These are phyloP conservation scores for Seira ritae DNA, from an alignment of 2,888 invertebrate genomes.

Conservation along the genomic window DNA sequence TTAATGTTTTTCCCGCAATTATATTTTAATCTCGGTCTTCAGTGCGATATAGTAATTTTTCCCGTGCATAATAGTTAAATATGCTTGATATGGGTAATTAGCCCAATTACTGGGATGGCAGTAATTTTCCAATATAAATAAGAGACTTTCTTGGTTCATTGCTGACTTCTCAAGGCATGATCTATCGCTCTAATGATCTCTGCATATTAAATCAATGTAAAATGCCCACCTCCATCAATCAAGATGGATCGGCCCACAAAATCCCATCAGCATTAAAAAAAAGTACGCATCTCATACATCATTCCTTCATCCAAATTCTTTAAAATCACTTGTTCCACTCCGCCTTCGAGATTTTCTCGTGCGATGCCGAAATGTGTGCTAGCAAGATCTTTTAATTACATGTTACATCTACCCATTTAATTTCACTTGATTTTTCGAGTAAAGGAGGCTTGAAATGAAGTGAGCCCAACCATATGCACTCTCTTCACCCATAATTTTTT, in stretches of 20 bases:
- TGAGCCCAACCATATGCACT: no score
- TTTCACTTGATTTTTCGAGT: slow-evolving; percentile 4
- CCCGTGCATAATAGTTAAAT: background rate
- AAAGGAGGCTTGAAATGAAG: background rate
- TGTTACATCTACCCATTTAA: background rate
- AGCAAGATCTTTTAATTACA: background rate
- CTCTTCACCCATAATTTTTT: no score
- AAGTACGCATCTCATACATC: background rate
- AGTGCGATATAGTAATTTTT: background rate
- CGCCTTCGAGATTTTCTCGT: background rate
- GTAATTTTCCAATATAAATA: background rate
- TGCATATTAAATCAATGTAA: background rate
- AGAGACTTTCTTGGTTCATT: background rate
- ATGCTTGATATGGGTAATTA: background rate
- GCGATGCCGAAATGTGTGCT: background rate
- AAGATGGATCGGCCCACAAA: background rate
- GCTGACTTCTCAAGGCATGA: background rate
- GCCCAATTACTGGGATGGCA: background rate
- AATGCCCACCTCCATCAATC: background rate
- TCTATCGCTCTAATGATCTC: background rate
- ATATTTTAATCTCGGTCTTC: background rate
- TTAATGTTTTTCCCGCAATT: background rate
- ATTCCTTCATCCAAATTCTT: background rate
- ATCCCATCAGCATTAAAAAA: background rate
- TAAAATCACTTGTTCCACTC: background rate